A percentile compares a stretch with the other conserved stretches of the same genome.
Evolutionary conservation across 2,888 invertebrate species (phyloP).

Genomic region (Protodeltote pygarga): DNA sequence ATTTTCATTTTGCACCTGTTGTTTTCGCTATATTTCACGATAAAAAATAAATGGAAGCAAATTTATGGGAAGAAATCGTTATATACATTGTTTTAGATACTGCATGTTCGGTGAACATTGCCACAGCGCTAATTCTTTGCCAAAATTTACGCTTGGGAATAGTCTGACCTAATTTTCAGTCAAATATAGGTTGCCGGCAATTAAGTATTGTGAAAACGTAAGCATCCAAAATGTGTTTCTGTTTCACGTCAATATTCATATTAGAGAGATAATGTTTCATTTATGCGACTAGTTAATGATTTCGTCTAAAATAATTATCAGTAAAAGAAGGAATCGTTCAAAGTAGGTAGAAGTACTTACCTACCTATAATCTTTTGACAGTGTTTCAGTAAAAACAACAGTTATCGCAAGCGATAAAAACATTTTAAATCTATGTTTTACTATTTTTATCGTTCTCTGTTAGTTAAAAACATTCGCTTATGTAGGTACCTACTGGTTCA

Average conservation of each 20-base stretch:
- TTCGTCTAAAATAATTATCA: not conserved
- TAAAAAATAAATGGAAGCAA: conserved; percentile 12
- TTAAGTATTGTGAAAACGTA: conserved; percentile 27
- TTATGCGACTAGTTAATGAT: not conserved
- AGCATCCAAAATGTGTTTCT: not conserved
- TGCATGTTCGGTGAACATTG: conserved; percentile 5
- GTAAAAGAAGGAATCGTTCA: not conserved
- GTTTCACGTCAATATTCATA: not conserved
- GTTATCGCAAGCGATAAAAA: conserved; percentile 22
- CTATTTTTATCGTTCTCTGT: conserved; percentile 30
- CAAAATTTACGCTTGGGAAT: conserved; percentile 41
- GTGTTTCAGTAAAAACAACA: conserved; percentile 3
- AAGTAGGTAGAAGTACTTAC: conserved; percentile 17
- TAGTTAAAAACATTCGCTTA: conserved; percentile 12
- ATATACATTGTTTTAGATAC: not conserved
- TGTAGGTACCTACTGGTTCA: not conserved
- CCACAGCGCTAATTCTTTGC: conserved; percentile 11
- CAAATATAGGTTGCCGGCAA: conserved; percentile 39
- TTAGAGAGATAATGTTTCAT: not conserved
- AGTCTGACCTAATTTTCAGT: conserved; percentile 61
- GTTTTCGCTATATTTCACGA: conserved; percentile 54
- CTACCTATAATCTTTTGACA: conserved; percentile 21
- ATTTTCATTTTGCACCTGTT: conserved; percentile 65
- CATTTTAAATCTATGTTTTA: conserved; percentile 19
- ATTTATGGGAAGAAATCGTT: conserved; percentile 7